Conservation (phyloP, 2,888 invertebrate genomes). For the Drepana falcataria region DNA sequence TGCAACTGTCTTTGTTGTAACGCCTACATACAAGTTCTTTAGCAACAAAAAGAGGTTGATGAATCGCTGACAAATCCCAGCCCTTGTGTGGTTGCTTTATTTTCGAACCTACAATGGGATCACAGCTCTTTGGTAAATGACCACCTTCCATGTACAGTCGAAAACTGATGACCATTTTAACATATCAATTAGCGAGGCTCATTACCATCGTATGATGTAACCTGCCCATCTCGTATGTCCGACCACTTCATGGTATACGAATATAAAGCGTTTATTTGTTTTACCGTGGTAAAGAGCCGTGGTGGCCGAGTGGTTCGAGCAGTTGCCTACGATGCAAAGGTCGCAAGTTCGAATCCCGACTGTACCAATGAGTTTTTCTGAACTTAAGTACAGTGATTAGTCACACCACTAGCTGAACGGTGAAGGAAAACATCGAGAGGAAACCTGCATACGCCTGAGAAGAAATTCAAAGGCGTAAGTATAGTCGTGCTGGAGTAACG, state of each 20-base stretch:
- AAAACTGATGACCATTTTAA: background rate
- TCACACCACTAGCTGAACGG: too few species aligned
- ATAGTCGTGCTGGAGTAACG: too few species aligned
- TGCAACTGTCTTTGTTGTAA: conserved; percentile 30
- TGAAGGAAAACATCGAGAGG: too few species aligned
- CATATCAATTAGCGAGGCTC: background rate
- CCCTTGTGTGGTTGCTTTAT: conserved; percentile 15
- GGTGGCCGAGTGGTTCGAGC: too few species aligned
- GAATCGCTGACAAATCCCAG: conserved; percentile 34
- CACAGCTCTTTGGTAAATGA: conserved; percentile 1
- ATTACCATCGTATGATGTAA: background rate
- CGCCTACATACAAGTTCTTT: conserved; percentile 33
- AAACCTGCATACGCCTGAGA: too few species aligned
- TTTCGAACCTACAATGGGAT: conserved; percentile 10
- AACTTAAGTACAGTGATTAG: too few species aligned
- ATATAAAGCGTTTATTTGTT: background rate
- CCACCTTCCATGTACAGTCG: background rate
- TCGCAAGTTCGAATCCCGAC: too few species aligned
- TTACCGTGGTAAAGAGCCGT: too few species aligned
- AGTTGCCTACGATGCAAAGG: too few species aligned
- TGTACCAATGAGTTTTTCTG: too few species aligned
- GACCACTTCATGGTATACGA: background rate
- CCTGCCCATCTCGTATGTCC: background rate
- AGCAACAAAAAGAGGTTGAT: conserved; percentile 38
- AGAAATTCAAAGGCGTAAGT: too few species aligned